Conservation (phyloP, 2,797 vertebrate genomes). For the Cyprinodon diabolis region DNA sequence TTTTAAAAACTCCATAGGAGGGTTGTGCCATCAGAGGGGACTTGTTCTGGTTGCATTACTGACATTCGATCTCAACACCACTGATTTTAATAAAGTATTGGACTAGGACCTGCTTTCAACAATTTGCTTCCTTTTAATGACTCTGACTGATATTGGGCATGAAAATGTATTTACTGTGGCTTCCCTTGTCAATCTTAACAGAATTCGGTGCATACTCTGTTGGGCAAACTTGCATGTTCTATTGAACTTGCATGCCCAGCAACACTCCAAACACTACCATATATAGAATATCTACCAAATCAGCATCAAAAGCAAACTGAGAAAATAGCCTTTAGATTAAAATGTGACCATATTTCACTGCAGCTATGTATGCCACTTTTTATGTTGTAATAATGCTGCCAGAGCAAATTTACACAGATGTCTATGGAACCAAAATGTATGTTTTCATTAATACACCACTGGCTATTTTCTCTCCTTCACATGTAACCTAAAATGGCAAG, state of each 20-base stretch:
- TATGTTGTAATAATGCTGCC: not conserved
- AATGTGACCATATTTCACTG: not conserved
- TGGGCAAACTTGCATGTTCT: not conserved
- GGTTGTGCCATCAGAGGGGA: too few species aligned
- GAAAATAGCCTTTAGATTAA: not conserved
- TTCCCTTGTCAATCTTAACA: not conserved
- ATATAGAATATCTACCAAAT: too few species aligned
- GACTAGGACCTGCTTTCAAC: not conserved
- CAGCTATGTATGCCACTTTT: not conserved
- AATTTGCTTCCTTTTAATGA: not conserved
- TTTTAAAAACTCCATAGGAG: too few species aligned
- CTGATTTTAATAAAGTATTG: not conserved
- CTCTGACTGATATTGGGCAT: not conserved
- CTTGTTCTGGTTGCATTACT: too few species aligned
- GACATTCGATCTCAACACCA: too few species aligned
- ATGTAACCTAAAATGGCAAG: conserved; percentile 19
- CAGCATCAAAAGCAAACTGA: not conserved
- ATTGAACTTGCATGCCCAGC: not conserved
- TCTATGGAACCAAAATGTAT: not conserved
- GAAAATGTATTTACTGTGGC: not conserved
- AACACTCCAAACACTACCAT: too few species aligned
- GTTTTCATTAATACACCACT: conserved; percentile 8
- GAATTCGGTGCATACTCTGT: not conserved
- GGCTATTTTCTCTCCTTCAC: conserved; percentile 15
- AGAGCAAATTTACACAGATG: not conserved